phyloP scores from a whole-genome alignment of 2,888 invertebrate species.

The Ichneumoninae sp. region DNA sequence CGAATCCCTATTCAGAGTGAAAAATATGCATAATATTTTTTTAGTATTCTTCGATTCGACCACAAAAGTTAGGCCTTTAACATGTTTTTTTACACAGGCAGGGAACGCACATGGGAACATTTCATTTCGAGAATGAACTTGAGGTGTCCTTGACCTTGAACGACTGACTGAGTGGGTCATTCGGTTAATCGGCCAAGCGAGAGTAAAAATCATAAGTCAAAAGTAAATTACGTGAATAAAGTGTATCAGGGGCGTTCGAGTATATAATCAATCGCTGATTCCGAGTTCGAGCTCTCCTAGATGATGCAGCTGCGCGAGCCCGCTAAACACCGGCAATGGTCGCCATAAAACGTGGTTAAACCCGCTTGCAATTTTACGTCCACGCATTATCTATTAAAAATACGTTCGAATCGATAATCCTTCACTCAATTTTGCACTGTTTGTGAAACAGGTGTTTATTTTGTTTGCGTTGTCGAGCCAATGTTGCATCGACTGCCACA shows the following conservation, averaged over 20 bases:
- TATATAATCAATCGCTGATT: conserved; percentile 28
- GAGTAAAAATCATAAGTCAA: conserved; percentile 51
- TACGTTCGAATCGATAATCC: neutral
- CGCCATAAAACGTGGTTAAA: neutral
- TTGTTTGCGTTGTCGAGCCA: neutral
- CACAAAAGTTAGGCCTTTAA: neutral
- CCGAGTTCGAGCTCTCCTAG: neutral
- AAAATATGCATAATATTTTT: neutral
- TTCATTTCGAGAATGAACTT: conserved; percentile 26
- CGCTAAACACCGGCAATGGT: neutral
- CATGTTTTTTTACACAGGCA: neutral
- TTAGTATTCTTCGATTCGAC: neutral
- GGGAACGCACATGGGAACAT: conserved; percentile 7
- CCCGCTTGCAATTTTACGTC: neutral
- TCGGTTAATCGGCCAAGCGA: conserved; percentile 29
- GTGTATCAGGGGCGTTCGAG: neutral
- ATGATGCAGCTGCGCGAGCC: neutral
- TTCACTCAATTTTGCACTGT: neutral
- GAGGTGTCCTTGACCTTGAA: conserved; percentile 41
- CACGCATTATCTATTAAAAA: neutral
- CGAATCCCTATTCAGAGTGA: neutral
- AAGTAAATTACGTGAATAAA: conserved; percentile 18
- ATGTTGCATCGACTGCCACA: neutral
- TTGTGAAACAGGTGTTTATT: neutral
- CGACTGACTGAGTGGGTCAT: conserved; percentile 19